Percentiles rank a stretch among this genome's conserved stretches.
Conservation (phyloP, 2,113 vertebrate genomes). For the Phodopus roborovskii region DNA sequence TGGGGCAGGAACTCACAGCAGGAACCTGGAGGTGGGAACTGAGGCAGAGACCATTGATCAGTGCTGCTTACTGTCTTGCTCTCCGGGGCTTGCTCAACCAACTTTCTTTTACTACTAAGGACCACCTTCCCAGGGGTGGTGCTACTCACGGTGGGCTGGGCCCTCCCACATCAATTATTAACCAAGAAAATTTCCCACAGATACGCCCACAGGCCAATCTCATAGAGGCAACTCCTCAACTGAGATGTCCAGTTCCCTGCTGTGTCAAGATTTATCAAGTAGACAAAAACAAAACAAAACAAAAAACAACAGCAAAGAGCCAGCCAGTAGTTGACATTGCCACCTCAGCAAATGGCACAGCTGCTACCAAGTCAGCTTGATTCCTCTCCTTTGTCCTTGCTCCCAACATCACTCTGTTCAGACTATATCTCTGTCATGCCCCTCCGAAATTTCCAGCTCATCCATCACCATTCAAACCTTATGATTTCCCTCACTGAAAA, state of each 20-base stretch:
- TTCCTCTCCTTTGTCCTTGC: background rate
- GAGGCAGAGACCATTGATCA: background rate
- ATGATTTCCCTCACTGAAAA: background rate
- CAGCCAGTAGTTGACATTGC: background rate
- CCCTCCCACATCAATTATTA: background rate
- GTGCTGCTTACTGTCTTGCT: background rate
- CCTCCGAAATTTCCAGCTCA: background rate
- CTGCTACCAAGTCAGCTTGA: background rate
- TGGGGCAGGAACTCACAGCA: background rate
- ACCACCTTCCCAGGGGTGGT: background rate
- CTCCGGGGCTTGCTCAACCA: background rate
- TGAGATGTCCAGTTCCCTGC: background rate
- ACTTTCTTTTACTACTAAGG: background rate
- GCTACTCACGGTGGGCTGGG: background rate
- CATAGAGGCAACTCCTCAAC: background rate
- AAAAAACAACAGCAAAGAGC: background rate
- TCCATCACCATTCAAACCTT: background rate
- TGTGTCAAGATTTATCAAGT: background rate
- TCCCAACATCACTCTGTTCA: background rate
- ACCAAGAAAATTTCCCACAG: background rate
- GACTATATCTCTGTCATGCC: rapidly evolving
- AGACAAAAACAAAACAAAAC: background rate
- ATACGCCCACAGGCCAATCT: no score
- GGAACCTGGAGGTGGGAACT: background rate
- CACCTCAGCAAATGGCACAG: background rate